Evolutionary conservation across 2,113 vertebrate species (phyloP).

Genomic region (Myocastor coypus): DNA sequence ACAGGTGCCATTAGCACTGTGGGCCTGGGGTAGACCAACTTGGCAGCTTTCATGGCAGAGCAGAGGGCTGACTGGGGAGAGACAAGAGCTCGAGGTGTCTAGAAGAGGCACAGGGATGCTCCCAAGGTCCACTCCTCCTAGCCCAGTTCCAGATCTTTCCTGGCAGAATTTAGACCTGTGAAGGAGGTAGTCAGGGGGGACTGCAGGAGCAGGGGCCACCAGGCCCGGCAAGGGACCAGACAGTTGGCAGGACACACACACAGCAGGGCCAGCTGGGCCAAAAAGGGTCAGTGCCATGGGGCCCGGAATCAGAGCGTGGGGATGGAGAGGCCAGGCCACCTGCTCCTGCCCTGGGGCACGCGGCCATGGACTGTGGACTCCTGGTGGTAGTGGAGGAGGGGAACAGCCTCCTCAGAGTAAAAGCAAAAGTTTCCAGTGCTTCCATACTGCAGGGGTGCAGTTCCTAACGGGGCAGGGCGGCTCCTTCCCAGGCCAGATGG

Average conservation of each 20-base stretch:
- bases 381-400: not conserved
- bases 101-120: not conserved
- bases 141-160: accelerated
- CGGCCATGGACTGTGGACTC: not conserved
- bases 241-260: not conserved
- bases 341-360: not conserved
- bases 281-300: not conserved
- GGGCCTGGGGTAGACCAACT: not conserved
- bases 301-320: accelerated
- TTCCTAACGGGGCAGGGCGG: accelerated
- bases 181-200: not conserved
- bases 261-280: not conserved
- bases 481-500: not conserved
- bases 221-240: not conserved
- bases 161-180: not conserved
- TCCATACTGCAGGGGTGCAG: not conserved
- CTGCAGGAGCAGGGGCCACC: not conserved
- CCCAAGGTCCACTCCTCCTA: not conserved
- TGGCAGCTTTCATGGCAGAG: not conserved
- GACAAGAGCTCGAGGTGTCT: too few species aligned
- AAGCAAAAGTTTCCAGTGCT: not conserved
- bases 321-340: too few species aligned
- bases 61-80: not conserved
- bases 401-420: not conserved
- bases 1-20: not conserved